These are phyloP conservation scores for Cyrtodaria siliqua DNA, from an alignment of 2,888 invertebrate genomes.

Conservation along the genomic window DNA sequence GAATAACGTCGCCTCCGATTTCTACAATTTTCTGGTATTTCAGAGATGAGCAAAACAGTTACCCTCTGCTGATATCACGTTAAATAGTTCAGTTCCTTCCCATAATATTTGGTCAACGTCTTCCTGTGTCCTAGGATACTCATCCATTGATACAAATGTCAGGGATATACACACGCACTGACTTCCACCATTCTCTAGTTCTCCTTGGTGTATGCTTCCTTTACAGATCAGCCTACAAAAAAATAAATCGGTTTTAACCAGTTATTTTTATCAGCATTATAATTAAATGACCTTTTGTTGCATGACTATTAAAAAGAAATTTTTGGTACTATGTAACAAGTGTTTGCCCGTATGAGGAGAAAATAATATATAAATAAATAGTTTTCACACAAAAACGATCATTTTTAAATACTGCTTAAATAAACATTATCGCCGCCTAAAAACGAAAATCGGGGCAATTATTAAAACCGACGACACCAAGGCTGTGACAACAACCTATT, in stretches of 20 bases:
- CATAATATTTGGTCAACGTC: conserved; percentile 2
- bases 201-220: conserved; percentile 26
- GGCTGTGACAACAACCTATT: not conserved
- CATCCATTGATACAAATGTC: conserved; percentile 16
- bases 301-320: not conserved
- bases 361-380: not conserved
- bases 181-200: conserved; percentile 21
- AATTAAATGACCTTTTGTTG: not conserved
- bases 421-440: not conserved
- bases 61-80: too few relatives aligned
- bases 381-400: not conserved
- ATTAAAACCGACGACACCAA: conserved; percentile 1
- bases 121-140: conserved; percentile 7
- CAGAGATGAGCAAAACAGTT: conserved; percentile 1
- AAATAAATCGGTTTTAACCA: not conserved
- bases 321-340: not conserved
- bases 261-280: not conserved
- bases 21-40: not conserved
- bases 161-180: conserved; percentile 26
- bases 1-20: too few relatives aligned
- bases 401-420: not conserved
- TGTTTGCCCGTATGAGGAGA: not conserved
- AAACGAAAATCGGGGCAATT: conserved; percentile 1
- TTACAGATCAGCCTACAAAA: conserved; percentile 18
- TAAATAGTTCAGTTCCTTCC: not conserved